phyloP scores from a whole-genome alignment of 2,888 invertebrate species.

The Apodemia mormo region DNA sequence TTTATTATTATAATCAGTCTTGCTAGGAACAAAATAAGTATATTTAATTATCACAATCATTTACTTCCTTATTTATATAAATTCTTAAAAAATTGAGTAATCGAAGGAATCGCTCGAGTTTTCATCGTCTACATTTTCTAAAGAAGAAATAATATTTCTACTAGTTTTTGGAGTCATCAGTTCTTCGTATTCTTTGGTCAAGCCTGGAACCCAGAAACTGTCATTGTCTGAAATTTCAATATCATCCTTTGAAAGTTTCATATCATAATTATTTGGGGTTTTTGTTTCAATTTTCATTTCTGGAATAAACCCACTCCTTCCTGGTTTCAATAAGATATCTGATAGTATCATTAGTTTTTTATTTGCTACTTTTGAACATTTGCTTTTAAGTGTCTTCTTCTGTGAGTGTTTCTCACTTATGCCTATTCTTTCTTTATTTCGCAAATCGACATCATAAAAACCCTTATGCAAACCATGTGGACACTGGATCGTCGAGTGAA shows the following conservation, averaged over 20 bases:
- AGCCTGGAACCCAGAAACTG: conserved; percentile 5
- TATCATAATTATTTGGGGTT: not conserved
- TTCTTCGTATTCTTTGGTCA: not conserved
- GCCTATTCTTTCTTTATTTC: no score
- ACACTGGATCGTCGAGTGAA: no score
- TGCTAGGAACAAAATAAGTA: not conserved
- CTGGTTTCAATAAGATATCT: not conserved
- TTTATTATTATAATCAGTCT: not conserved
- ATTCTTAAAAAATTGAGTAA: not conserved
- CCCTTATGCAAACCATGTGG: no score
- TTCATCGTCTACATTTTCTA: not conserved
- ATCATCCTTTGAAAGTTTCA: not conserved
- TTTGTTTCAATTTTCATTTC: not conserved
- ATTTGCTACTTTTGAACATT: no score
- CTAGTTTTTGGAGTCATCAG: not conserved
- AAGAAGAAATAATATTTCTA: not conserved
- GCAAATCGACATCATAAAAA: no score
- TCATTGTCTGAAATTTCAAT: not conserved
- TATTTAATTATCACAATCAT: not conserved
- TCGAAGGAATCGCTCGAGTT: not conserved
- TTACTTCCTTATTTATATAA: not conserved
- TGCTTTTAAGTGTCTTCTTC: no score
- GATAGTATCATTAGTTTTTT: not conserved
- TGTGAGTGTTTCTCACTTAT: no score
- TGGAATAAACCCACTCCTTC: not conserved